Evolutionary conservation across 2,888 invertebrate species (phyloP).

Genomic region (Aphodius granarius): DNA sequence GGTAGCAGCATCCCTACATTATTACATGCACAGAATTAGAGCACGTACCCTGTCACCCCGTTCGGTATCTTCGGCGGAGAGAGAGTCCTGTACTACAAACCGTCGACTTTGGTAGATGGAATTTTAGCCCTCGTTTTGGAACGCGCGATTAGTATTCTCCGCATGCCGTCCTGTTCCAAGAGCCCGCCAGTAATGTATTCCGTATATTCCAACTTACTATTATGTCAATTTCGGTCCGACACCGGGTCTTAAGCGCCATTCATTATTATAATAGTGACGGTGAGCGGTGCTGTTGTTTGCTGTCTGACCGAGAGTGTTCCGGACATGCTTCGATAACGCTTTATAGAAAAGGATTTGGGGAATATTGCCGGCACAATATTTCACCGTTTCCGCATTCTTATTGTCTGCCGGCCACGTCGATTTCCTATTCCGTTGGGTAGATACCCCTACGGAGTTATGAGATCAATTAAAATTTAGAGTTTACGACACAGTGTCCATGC

Average conservation of each 20-base stretch:
- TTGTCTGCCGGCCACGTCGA: too few species aligned
- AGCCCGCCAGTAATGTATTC: background rate
- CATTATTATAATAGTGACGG: background rate
- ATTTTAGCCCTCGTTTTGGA: constrained; percentile 19
- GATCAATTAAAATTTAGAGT: too few species aligned
- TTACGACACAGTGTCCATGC: too few species aligned
- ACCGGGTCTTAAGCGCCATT: background rate
- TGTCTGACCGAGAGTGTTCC: too few species aligned
- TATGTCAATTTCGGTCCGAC: background rate
- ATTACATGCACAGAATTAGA: constrained; percentile 11
- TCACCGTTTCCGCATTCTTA: too few species aligned
- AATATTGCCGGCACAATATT: too few species aligned
- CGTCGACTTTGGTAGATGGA: constrained; percentile 17
- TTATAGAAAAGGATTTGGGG: too few species aligned
- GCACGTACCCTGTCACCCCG: constrained; percentile 7
- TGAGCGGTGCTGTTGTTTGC: too few species aligned
- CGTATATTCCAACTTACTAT: background rate
- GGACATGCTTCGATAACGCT: too few species aligned
- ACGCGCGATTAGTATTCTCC: constrained; percentile 14
- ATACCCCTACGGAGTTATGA: too few species aligned
- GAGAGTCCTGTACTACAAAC: constrained; percentile 5
- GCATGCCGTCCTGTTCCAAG: background rate
- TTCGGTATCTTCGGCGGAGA: constrained; percentile 5
- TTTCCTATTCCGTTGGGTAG: too few species aligned
- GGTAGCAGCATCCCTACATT: background rate